Base-by-base conservation (phyloP, 2,113 vertebrate species). In the Tiliqua scincoides region DNA sequence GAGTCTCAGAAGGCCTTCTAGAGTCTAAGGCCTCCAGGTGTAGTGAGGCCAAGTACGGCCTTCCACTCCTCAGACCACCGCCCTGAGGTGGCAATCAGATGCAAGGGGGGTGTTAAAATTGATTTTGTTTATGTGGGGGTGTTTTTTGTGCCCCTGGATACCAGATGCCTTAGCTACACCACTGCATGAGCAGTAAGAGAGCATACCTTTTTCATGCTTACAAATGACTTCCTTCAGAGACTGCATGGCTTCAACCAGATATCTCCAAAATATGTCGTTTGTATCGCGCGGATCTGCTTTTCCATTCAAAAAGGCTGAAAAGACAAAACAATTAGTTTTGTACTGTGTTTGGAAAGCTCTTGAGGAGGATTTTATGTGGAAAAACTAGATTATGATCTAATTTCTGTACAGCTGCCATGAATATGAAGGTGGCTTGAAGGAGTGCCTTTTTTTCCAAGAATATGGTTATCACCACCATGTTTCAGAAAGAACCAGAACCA, bases 361-460 rank as follows among this genome's bases (percentile, higher is more conserved):
- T 89, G 84, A 87, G 81, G 4, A 30, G 14, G 82, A 35, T 43
- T 91, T 88, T 84, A 86, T 92, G 93, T 90, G 89, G 92, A 84
- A 61, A 4, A 91, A 90, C 88, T 78, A 90, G 82, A 85, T 37
- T 71, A 79, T 61, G 90, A 93, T 78, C 48, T 62, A 30, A 68
- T 57, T 79, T 0, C n/a, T 0, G 72, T 76, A 81, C 76, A 85
- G 87, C 86, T 67, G 92, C 80, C 89, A 3, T 85, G 76, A 70
- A 0, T 87, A 91, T 21, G 77, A 83, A 86, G 75, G 59, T 85
- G 43, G 67, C 40, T 86, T 89, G 61, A 21, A 5, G 10, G 4
- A 86, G 80, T 9, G 79, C 79, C 84, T 86, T 81, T 57, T 81
- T 57, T 90, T 14, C 18, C n/a, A 37, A 70, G n/a, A 70, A 14